phyloP scores from a whole-genome alignment of 2,113 vertebrate genomes.

The Candoia aspera region DNA sequence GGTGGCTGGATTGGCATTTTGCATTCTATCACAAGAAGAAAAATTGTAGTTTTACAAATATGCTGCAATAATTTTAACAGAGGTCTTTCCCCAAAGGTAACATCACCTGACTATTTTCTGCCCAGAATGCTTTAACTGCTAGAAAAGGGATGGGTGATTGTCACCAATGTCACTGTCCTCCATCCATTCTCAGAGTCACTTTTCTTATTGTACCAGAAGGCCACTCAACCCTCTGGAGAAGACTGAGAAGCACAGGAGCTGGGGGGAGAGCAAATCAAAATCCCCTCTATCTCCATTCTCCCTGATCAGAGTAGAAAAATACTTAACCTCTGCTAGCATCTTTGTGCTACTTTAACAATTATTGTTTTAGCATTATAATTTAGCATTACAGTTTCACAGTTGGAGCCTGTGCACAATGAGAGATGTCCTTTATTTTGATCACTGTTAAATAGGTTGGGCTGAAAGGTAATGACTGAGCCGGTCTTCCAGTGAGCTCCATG shows the following conservation, averaged over 20 bases:
- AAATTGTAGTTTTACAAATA: constrained; percentile 18
- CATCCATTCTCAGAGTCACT: not conserved
- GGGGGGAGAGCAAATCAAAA: not conserved
- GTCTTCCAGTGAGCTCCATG: not conserved
- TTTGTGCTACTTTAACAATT: not conserved
- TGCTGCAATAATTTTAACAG: not conserved
- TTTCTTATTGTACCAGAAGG: not conserved
- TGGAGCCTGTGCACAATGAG: not conserved
- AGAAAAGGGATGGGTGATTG: not conserved
- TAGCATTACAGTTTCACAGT: not conserved
- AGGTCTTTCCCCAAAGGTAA: not conserved
- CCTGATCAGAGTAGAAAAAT: not conserved
- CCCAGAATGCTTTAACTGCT: not conserved
- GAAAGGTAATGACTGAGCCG: not conserved
- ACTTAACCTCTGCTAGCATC: not conserved
- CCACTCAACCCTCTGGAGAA: not conserved
- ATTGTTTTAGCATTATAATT: not conserved
- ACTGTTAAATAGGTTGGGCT: not conserved
- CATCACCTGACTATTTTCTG: not conserved
- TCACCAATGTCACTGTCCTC: too few species aligned
- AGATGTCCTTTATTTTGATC: not conserved
- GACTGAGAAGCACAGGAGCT: not conserved
- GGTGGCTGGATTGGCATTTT: constrained; percentile 66
- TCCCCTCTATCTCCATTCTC: not conserved
- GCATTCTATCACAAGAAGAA: constrained; percentile 70